Conservation (phyloP, 2,113 vertebrate species). For the Siniperca knerii region DNA sequence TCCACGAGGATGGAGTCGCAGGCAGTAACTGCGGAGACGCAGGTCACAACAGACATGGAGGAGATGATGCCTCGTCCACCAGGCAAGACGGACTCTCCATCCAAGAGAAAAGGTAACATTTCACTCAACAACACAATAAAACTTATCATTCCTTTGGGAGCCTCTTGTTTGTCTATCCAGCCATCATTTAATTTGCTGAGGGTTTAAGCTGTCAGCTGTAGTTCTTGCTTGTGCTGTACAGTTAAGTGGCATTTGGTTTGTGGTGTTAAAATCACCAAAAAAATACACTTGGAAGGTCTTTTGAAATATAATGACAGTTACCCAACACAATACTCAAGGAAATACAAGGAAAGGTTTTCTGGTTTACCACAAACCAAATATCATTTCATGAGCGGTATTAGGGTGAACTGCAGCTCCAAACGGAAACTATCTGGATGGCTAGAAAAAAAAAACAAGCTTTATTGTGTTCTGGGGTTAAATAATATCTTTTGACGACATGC, state of each 20-base stretch:
- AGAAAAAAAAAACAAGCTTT: neutral
- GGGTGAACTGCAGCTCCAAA: neutral
- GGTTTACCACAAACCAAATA: neutral
- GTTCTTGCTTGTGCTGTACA: neutral
- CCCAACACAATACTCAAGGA: neutral
- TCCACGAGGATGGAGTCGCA: conserved; percentile 31
- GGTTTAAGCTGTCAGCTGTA: neutral
- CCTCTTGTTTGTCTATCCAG: neutral
- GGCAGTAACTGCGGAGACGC: conserved; percentile 43
- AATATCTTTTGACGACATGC: neutral
- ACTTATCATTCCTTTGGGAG: neutral
- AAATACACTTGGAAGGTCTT: neutral
- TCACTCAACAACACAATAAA: neutral
- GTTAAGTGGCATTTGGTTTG: neutral
- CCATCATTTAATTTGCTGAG: neutral
- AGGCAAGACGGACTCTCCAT: conserved; percentile 90
- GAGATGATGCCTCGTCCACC: conserved; percentile 35
- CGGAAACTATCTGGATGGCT: neutral
- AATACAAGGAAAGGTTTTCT: neutral
- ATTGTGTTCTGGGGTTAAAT: neutral
- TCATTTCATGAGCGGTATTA: neutral
- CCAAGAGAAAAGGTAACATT: conserved; percentile 90
- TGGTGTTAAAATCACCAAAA: neutral
- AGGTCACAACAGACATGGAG: conserved; percentile 55
- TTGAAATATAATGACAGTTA: neutral